Percentiles rank a stretch among this genome's conserved stretches.
Conservation (phyloP, 2,797 vertebrate species). For the Hybognathus amarus region DNA sequence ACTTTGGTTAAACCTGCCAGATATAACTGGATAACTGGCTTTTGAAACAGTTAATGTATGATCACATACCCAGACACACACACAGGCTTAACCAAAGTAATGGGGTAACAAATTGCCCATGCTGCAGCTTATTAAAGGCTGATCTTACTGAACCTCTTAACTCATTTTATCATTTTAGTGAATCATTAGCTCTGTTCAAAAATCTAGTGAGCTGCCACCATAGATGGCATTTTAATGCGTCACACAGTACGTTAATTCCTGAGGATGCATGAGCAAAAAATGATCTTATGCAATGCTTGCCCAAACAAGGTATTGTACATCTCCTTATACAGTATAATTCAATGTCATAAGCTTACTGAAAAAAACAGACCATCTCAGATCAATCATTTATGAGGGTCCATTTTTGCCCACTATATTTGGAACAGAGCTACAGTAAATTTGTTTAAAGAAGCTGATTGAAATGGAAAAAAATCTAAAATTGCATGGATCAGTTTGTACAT, state of each 20-base stretch:
- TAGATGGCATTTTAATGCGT: background rate
- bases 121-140: slow-evolving; percentile 48
- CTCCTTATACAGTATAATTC: background rate
- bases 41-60: background rate
- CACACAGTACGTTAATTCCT: background rate
- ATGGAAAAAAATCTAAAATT: background rate
- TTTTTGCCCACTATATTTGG: slow-evolving; percentile 18
- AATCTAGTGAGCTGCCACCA: slow-evolving; percentile 1
- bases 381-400: background rate
- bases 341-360: background rate
- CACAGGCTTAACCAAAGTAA: slow-evolving; percentile 55
- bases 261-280: background rate
- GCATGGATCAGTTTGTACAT: slow-evolving; percentile 39
- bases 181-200: slow-evolving; percentile 28
- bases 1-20: slow-evolving; percentile 53
- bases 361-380: background rate
- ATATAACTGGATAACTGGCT: background rate
- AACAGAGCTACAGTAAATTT: slow-evolving; percentile 8
- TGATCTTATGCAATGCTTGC: background rate
- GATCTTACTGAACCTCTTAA: slow-evolving; percentile 36
- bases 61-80: background rate
- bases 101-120: slow-evolving; percentile 35
- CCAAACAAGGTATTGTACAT: background rate
- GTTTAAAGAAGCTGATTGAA: background rate
- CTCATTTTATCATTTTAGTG: slow-evolving; percentile 32